Percentiles rank a stretch among this genome's conserved stretches.
phyloP scores from a whole-genome alignment of 37 sponge, comb jelly and placozoan genomes.

The Aplysina aerophoba region DNA sequence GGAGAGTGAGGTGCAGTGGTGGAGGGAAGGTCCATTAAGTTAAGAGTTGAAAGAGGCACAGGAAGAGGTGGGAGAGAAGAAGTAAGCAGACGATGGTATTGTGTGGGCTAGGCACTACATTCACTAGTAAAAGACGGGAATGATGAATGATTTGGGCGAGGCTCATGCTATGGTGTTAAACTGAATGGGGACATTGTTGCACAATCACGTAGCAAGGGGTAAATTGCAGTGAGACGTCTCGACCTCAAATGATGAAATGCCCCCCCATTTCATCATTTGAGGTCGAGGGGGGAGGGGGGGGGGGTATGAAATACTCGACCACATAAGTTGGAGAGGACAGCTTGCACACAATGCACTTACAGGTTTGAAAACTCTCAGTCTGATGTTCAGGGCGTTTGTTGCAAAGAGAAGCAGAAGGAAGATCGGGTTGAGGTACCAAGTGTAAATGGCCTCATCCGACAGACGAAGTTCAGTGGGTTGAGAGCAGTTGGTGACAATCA shows the following conservation, averaged over 20 bases:
- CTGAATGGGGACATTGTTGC: no score
- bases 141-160: no score
- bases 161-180: no score
- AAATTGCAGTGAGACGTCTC: no score
- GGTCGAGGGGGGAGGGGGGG: not conserved
- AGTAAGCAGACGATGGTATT: not conserved
- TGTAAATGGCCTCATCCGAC: not conserved
- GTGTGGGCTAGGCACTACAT: no score
- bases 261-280: not conserved
- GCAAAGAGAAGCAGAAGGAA: conserved; percentile 55
- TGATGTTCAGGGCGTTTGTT: conserved; percentile 50
- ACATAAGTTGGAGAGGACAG: not conserved
- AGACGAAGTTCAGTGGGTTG: conserved; percentile 46
- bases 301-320: not conserved
- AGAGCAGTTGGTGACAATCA: conserved; percentile 57
- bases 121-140: no score
- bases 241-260: no score
- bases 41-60: no score
- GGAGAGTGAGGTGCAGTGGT: not conserved
- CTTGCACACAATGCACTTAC: conserved; percentile 1
- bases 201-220: no score
- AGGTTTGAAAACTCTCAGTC: conserved; percentile 65
- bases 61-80: no score
- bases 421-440: conserved; percentile 45
- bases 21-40: no score